Conservation (phyloP, 1,140 invertebrate species). For the Pseudoatta argentina region DNA sequence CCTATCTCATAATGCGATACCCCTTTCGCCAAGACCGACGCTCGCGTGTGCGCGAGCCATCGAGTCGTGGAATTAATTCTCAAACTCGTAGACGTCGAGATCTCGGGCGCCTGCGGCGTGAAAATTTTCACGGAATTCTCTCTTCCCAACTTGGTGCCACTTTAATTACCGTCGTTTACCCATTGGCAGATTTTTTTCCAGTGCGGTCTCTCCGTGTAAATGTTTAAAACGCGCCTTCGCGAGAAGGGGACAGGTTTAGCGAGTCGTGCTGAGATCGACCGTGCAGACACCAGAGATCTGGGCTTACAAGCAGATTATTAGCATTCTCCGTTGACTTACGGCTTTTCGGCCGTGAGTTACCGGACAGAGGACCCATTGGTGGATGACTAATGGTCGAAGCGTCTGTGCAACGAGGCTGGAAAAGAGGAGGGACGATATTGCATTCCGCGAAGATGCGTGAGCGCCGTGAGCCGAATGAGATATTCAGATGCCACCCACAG, state of each 20-base stretch:
- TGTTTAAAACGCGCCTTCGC: neutral
- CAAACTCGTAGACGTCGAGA: conserved; percentile 1
- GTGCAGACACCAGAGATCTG: conserved; percentile 65
- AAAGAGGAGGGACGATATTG: conserved; percentile 51
- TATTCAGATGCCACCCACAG: conserved; percentile 52
- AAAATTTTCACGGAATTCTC: neutral
- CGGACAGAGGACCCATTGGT: conserved; percentile 72
- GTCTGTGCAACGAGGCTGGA: conserved; percentile 28
- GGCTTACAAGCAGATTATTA: conserved; percentile 67
- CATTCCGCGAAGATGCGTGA: conserved; percentile 69
- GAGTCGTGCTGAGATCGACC: neutral
- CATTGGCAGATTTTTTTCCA: neutral
- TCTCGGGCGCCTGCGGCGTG: neutral
- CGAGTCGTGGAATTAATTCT: conserved; percentile 45
- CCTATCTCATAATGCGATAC: conserved; percentile 50
- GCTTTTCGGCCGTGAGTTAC: conserved; percentile 68
- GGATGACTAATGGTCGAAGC: conserved; percentile 73
- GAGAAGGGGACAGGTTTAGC: neutral
- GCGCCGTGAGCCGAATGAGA: conserved; percentile 63
- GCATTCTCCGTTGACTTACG: conserved; percentile 66
- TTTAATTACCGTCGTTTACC: conserved; percentile 1
- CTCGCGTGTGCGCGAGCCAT: neutral
- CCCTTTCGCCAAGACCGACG: conserved; percentile 11
- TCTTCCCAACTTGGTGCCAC: neutral
- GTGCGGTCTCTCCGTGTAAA: neutral